These are phyloP conservation scores for Tribolium madens DNA, from an alignment of 1,140 invertebrate genomes.

Conservation along the genomic window DNA sequence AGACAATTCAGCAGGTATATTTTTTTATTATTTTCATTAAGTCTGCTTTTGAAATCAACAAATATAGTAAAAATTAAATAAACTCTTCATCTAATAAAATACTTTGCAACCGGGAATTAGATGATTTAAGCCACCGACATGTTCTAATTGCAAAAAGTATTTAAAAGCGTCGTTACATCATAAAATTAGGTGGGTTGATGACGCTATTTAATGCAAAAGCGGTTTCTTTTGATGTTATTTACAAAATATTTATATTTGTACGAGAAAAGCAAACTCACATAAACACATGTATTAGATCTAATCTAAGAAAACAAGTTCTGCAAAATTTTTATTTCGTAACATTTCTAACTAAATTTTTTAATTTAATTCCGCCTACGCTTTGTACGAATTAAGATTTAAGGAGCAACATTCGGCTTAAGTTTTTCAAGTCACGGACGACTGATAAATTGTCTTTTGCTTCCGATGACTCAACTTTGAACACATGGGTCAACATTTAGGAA, in stretches of 20 bases:
- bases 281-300: not conserved
- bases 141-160: conserved; percentile 9
- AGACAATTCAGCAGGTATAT: conserved; percentile 46
- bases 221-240: conserved; percentile 19
- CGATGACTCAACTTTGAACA: conserved; percentile 38
- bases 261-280: not conserved
- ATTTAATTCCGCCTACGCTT: not conserved
- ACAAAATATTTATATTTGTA: conserved; percentile 22
- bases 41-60: too few relatives aligned
- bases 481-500: conserved; percentile 30
- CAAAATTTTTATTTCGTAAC: not conserved
- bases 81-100: not conserved
- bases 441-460: conserved; percentile 44
- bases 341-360: not conserved
- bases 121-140: not conserved
- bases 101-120: not conserved
- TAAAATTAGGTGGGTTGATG: conserved; percentile 7
- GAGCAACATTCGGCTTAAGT: not conserved
- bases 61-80: not conserved
- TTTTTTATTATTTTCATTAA: too few relatives aligned
- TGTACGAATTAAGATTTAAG: too few relatives aligned
- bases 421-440: conserved; percentile 22
- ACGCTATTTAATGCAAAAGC: conserved; percentile 1
- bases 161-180: not conserved
- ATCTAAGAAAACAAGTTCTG: not conserved